phyloP scores from a whole-genome alignment of 2,888 invertebrate genomes.

The Drosophila infuscata region DNA sequence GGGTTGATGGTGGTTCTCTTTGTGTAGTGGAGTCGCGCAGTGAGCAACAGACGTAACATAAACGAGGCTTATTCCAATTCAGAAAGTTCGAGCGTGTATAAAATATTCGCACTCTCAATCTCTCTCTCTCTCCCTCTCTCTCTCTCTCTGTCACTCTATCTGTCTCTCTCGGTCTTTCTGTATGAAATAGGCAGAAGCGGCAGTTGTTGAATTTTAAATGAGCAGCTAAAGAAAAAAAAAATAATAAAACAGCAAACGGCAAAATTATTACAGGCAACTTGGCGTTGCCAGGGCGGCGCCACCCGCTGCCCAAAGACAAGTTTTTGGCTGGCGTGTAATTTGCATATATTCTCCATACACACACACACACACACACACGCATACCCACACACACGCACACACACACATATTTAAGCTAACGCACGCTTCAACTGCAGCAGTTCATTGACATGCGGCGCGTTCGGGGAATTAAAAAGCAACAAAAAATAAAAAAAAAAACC shows the following conservation, averaged over 20 bases:
- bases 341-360: constrained; percentile 54
- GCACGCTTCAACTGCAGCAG: constrained; percentile 45
- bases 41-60: constrained; percentile 52
- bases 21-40: constrained; percentile 38
- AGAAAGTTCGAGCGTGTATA: constrained; percentile 54
- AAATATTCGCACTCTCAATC: constrained; percentile 5
- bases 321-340: constrained; percentile 69
- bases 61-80: constrained; percentile 78
- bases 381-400: constrained; percentile 14
- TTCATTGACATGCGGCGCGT: constrained; percentile 71
- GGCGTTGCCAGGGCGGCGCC: constrained; percentile 21
- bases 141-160: constrained; percentile 12
- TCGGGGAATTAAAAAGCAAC: constrained; percentile 64
- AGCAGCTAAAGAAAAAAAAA: constrained; percentile 50
- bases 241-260: constrained; percentile 63
- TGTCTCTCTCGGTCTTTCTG: constrained; percentile 8
- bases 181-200: constrained; percentile 44
- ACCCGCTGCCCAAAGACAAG: constrained; percentile 68
- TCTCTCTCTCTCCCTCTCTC: neutral
- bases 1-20: constrained; percentile 20
- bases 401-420: constrained; percentile 22
- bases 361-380: neutral
- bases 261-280: constrained; percentile 66
- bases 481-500: constrained; percentile 28
- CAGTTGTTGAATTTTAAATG: constrained; percentile 80